Evolutionary conservation across 2,113 vertebrate genomes (phyloP).

Genomic region (Muscicapa adusta): DNA sequence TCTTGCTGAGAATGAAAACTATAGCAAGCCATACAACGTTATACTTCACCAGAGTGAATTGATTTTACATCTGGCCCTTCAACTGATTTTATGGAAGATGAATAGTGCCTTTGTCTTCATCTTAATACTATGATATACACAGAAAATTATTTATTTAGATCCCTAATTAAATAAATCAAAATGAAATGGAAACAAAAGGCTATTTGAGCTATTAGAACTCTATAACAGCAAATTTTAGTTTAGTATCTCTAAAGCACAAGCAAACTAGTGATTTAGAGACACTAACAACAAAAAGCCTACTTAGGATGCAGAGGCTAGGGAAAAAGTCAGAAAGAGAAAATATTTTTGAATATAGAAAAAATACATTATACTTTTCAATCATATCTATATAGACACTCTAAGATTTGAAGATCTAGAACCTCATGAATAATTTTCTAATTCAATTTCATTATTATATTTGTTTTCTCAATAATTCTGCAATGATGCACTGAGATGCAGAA

Average conservation of each 20-base stretch:
- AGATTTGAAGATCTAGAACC: background rate
- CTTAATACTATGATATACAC: background rate
- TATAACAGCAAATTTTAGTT: background rate
- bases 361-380: background rate
- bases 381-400: background rate
- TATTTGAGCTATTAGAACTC: background rate
- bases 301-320: rapidly evolving
- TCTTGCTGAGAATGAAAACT: constrained; percentile 8
- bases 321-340: background rate
- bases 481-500: background rate
- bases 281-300: background rate
- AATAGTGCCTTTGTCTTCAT: constrained; percentile 68
- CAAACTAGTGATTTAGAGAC: background rate
- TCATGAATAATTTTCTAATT: background rate
- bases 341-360: background rate
- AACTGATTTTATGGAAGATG: constrained; percentile 61
- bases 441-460: background rate
- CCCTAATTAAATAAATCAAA: constrained; percentile 11
- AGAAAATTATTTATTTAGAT: constrained; percentile 16
- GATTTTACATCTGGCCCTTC: constrained; percentile 69
- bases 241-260: background rate
- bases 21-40: constrained; percentile 28
- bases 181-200: background rate
- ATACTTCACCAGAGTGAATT: constrained; percentile 61
- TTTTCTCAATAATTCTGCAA: background rate